These are phyloP conservation scores for Myocastor coypus DNA, from an alignment of 2,113 vertebrate genomes.

Conservation along the genomic window DNA sequence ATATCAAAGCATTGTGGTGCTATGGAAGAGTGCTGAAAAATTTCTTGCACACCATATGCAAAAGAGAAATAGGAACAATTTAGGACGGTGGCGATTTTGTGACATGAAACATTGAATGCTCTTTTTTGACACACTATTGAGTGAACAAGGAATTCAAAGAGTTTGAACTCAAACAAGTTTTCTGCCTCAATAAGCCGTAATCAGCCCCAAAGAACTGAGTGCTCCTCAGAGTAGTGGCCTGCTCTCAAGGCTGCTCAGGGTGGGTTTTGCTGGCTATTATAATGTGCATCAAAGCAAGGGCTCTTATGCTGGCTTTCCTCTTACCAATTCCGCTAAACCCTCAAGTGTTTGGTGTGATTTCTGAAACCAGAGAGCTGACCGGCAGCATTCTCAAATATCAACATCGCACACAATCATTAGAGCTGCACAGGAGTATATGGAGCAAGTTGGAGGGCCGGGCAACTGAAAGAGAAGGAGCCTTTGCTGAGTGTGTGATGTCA, in stretches of 20 bases:
- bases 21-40: constrained; percentile 91
- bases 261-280: constrained; percentile 95
- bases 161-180: constrained; percentile 99
- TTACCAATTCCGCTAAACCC: constrained; percentile 86
- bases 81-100: constrained; percentile 93
- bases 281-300: constrained; percentile 91
- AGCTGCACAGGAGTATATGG: constrained; percentile 38
- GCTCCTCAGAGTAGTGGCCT: constrained; percentile 94
- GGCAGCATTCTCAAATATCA: constrained; percentile 81
- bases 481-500: constrained; percentile 65
- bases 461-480: constrained; percentile 36
- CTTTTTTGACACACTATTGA: constrained; percentile 98
- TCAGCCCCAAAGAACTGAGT: constrained; percentile 97
- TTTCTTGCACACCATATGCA: constrained; percentile 93
- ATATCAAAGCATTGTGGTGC: constrained; percentile 96
- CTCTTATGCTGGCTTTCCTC: constrained; percentile 88
- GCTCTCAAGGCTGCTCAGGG: constrained; percentile 96
- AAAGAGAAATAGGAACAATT: constrained; percentile 93
- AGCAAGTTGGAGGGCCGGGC: constrained; percentile 60
- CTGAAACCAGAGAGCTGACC: constrained; percentile 82
- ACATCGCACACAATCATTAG: constrained; percentile 61
- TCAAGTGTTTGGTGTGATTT: constrained; percentile 84
- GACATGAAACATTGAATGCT: constrained; percentile 98
- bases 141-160: constrained; percentile 98
- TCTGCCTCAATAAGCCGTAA: constrained; percentile 99